Evolutionary conservation across 2,797 vertebrate genomes (phyloP).

Genomic region (Ctenosaura bakeri): DNA sequence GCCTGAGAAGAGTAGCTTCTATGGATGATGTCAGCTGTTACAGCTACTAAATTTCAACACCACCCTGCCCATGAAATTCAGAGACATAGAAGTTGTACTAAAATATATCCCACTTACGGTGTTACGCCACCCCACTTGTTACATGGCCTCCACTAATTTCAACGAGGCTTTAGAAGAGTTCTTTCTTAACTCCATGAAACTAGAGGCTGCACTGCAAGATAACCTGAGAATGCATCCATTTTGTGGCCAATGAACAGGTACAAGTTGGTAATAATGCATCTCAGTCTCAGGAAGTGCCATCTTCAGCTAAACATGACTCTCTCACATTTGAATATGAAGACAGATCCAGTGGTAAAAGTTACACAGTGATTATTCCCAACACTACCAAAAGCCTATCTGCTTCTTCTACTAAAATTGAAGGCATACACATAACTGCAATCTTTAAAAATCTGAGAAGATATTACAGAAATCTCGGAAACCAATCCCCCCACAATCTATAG

Average conservation of each 20-base stretch:
- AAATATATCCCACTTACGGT: slow-evolving; percentile 40
- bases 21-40: too few species aligned
- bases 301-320: slow-evolving; percentile 47
- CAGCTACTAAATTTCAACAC: not conserved
- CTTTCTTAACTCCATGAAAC: not conserved
- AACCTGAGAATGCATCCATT: not conserved
- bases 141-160: not conserved
- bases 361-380: not conserved
- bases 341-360: slow-evolving; percentile 32
- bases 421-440: not conserved
- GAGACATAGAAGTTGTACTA: not conserved
- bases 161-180: not conserved
- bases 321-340: slow-evolving; percentile 44
- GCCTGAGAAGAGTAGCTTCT: not conserved
- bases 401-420: not conserved
- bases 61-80: not conserved
- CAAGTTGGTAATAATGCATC: not conserved
- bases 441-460: not conserved
- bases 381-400: not conserved
- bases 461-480: not conserved
- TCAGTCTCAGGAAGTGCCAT: slow-evolving; percentile 27
- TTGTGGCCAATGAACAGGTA: slow-evolving; percentile 1
- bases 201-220: not conserved
- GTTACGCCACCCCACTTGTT: not conserved
- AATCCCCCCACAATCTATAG: too few species aligned